phyloP scores from a whole-genome alignment of 2,113 vertebrate genomes.

The Syrrhaptes paradoxus region DNA sequence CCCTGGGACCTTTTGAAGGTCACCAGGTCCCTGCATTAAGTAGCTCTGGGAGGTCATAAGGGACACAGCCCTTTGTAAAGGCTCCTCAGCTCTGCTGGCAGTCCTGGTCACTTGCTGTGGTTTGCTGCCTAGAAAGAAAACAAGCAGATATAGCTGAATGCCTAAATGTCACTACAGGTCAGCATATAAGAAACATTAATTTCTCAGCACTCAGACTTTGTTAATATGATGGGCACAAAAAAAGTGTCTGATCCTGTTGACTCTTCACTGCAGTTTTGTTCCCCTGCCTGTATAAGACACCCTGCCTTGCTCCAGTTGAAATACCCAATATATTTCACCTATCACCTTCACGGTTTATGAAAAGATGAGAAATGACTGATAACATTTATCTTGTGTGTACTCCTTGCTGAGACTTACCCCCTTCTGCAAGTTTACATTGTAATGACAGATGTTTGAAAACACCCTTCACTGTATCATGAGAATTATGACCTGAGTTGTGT shows the following conservation, averaged over 20 bases:
- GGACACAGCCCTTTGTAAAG: background rate
- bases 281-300: background rate
- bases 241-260: background rate
- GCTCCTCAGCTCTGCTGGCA: background rate
- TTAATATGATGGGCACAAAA: background rate
- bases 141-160: slow-evolving; percentile 3
- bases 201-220: background rate
- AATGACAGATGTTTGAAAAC: background rate
- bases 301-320: background rate
- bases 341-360: background rate
- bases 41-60: background rate
- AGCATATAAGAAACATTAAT: slow-evolving; percentile 29
- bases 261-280: background rate
- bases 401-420: background rate
- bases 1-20: background rate
- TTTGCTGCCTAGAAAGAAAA: slow-evolving; percentile 26
- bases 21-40: background rate
- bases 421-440: background rate
- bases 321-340: background rate
- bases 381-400: background rate
- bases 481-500: background rate
- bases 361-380: background rate
- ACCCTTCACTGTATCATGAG: background rate
- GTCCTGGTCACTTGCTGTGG: background rate
- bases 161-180: background rate